A percentile compares a stretch with the other conserved stretches of the same genome.
phyloP scores from a whole-genome alignment of 2,797 vertebrate genomes.

The Melanotaenia maccullochi region DNA sequence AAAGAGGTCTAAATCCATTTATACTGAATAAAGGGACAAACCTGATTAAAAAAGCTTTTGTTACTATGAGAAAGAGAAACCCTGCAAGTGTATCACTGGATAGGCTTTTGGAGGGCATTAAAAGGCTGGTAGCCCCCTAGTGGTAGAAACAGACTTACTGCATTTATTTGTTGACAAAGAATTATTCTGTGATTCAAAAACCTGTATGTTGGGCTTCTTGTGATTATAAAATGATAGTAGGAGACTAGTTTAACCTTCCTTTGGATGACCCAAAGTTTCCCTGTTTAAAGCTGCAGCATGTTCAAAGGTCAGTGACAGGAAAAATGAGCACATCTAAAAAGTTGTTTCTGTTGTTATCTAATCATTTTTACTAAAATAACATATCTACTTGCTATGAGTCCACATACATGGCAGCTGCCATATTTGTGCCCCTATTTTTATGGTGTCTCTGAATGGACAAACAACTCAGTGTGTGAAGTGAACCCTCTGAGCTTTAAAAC shows the following conservation, averaged over 20 bases:
- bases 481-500: too few species aligned
- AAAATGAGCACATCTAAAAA: too few species aligned
- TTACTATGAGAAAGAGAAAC: background rate
- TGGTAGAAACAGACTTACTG: background rate
- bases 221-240: background rate
- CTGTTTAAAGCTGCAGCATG: too few species aligned
- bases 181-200: background rate
- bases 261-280: background rate
- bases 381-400: too few species aligned
- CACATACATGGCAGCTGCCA: too few species aligned
- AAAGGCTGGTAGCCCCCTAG: slow-evolving; percentile 6
- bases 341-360: too few species aligned
- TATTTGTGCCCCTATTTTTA: too few species aligned
- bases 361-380: too few species aligned
- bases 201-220: background rate
- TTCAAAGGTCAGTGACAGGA: too few species aligned
- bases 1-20: background rate
- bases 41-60: background rate
- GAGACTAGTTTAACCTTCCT: background rate
- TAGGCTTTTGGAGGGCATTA: background rate
- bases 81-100: background rate
- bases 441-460: too few species aligned
- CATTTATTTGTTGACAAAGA: background rate
- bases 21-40: background rate
- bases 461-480: too few species aligned